Conservation (phyloP, 2,113 vertebrate species). For the Erinaceus europaeus region DNA sequence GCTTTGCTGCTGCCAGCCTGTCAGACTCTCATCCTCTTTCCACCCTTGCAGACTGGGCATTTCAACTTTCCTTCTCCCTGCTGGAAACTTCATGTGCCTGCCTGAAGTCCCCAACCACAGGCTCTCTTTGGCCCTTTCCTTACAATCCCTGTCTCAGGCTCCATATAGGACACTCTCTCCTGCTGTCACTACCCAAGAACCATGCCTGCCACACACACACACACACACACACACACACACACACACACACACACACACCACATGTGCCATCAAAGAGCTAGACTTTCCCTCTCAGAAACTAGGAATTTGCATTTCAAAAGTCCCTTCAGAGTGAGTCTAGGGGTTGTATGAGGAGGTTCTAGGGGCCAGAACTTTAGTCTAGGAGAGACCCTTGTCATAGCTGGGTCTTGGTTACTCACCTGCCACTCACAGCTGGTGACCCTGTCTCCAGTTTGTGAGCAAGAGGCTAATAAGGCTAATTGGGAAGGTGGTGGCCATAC, state of each 20-base stretch:
- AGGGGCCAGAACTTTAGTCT: background rate
- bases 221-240: too few relatives aligned
- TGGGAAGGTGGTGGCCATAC: constrained; percentile 49
- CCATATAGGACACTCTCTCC: background rate
- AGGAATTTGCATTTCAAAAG: background rate
- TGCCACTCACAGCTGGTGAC: constrained; percentile 42
- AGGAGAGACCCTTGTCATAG: constrained; percentile 16
- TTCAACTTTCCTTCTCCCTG: background rate
- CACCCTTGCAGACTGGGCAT: background rate
- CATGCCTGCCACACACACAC: background rate
- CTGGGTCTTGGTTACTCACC: constrained; percentile 52
- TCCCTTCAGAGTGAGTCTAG: background rate
- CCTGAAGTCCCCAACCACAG: background rate
- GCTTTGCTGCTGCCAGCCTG: background rate
- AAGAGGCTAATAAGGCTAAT: constrained; percentile 58
- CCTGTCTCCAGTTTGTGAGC: constrained; percentile 53
- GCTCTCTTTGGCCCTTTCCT: background rate
- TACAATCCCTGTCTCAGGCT: background rate
- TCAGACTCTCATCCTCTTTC: background rate
- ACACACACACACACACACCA: background rate
- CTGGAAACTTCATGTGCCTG: too few relatives aligned
- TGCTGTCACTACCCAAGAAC: background rate
- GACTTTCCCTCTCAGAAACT: background rate
- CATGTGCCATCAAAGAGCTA: background rate
- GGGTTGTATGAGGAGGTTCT: accelerated